Evolutionary conservation across 2,888 invertebrate species (phyloP), one percentile per base, ranked within the genome.

Genomic region (Scrobipalpa costella): DNA sequence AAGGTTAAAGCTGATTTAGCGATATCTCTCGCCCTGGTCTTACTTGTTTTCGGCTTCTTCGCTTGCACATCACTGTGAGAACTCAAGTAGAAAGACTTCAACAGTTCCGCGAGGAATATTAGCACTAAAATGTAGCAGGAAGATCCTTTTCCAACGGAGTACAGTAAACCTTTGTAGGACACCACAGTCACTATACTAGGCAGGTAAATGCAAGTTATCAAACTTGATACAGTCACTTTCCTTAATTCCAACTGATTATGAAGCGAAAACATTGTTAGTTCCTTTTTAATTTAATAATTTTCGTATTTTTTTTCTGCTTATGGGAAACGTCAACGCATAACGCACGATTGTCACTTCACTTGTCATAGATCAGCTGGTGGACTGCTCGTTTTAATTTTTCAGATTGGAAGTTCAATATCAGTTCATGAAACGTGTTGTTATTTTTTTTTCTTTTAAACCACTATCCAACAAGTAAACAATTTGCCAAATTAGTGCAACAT

Each of bases 141-240:
- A 15, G 90, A 86, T 27, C 84, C 93, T 68, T 92, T 93, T 63
- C 94, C 94, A 33, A 94, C 90, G 47, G 92, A 91, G 72, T 94
- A 94, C 9, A 94, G 82, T 62, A 92, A 86, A 27, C 93, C 92
- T 69, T 90, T 93, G 73, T 92, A 92, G 27, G 93, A 91, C 71
- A 94, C 83, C 44, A 93, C 83, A 63, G 93, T 89, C 40, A 94
- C 77, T 66, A 94, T 90, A 65, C 89, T 88, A 2, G 94, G 92
- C 69, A 94, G 85, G 75, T 94, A 94, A 80, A 94, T 90, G 73
- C 94, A 94, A 47, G 94, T 93, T 68, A 93, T 84, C 38, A 93
- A 84, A 79, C 93, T 92, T 44, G 93, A 92, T 70, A 93, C 76
- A 11, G 86, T 88, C 44, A 88, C 79, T 78, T 83, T 83, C 73